Conservation (phyloP, 1,140 invertebrate species). For the Reticulitermes speratus region DNA sequence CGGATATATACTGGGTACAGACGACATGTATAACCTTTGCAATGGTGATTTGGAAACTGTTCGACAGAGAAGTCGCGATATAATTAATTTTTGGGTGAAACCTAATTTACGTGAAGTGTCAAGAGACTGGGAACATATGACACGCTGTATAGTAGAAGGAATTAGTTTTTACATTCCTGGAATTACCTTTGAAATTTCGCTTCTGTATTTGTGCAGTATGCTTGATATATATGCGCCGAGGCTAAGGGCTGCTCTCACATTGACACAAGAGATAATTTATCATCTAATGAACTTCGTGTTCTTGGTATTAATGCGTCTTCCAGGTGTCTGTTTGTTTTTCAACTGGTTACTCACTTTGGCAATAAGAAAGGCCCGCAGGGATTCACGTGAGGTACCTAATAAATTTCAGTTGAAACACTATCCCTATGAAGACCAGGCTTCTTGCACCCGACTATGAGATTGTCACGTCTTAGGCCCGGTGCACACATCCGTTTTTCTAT, state of each 20-base stretch:
- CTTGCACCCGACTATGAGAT: background rate
- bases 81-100: slow-evolving; percentile 45
- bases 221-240: slow-evolving; percentile 42
- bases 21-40: slow-evolving; percentile 59
- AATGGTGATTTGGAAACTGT: slow-evolving; percentile 49
- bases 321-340: slow-evolving; percentile 32
- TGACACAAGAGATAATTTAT: slow-evolving; percentile 38
- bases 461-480: background rate
- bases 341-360: slow-evolving; percentile 35
- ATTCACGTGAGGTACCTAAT: background rate
- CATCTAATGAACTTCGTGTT: slow-evolving; percentile 37
- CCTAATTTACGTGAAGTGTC: slow-evolving; percentile 46
- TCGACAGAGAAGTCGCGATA: slow-evolving; percentile 44
- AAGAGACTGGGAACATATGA: slow-evolving; percentile 51
- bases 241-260: slow-evolving; percentile 42
- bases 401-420: background rate
- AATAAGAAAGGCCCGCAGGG: slow-evolving; percentile 34
- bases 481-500: too few species aligned
- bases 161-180: slow-evolving; percentile 43
- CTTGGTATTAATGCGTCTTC: slow-evolving; percentile 32
- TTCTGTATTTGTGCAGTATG: slow-evolving; percentile 43
- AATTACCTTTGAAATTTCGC: slow-evolving; percentile 40
- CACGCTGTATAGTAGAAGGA: slow-evolving; percentile 45
- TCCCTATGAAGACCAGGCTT: background rate
- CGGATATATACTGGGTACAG: slow-evolving; percentile 50